Evolutionary conservation across 2,888 invertebrate genomes (phyloP).

Genomic region (Rhagophthalmus giganteus): DNA sequence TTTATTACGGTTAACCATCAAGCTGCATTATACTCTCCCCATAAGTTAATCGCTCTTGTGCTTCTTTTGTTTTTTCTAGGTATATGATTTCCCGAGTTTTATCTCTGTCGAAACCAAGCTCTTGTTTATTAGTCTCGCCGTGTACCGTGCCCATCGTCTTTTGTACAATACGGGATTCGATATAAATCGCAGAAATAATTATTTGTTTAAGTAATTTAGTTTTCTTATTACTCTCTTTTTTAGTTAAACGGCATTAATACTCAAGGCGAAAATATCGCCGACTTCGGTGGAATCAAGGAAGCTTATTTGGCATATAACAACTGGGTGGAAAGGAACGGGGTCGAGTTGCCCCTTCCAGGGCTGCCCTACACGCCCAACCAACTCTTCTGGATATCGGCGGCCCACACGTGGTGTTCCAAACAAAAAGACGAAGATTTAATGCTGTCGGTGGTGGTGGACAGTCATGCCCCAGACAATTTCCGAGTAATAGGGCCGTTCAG

Average conservation of each 20-base stretch:
- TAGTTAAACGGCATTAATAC: slow-evolving; percentile 89
- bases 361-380: slow-evolving; percentile 67
- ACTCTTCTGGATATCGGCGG: slow-evolving; percentile 83
- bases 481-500: slow-evolving; percentile 62
- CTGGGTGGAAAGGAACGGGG: slow-evolving; percentile 67
- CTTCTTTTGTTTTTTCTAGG: too few relatives aligned
- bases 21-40: too few relatives aligned
- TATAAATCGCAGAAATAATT: too few relatives aligned
- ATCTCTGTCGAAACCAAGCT: too few relatives aligned
- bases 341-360: slow-evolving; percentile 68
- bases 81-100: too few relatives aligned
- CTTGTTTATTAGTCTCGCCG: too few relatives aligned
- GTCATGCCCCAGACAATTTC: slow-evolving; percentile 57
- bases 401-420: slow-evolving; percentile 64
- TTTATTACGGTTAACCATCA: too few relatives aligned
- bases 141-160: too few relatives aligned
- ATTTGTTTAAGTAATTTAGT: background rate
- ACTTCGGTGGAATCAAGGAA: slow-evolving; percentile 91
- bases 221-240: slow-evolving; percentile 19
- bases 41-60: too few relatives aligned
- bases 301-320: slow-evolving; percentile 82
- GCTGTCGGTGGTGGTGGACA: slow-evolving; percentile 34
- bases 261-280: slow-evolving; percentile 93
- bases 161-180: too few relatives aligned
- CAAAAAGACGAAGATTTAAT: slow-evolving; percentile 46